Evolutionary conservation across 1,140 invertebrate genomes (phyloP).

Genomic region (Drosophila subobscura): DNA sequence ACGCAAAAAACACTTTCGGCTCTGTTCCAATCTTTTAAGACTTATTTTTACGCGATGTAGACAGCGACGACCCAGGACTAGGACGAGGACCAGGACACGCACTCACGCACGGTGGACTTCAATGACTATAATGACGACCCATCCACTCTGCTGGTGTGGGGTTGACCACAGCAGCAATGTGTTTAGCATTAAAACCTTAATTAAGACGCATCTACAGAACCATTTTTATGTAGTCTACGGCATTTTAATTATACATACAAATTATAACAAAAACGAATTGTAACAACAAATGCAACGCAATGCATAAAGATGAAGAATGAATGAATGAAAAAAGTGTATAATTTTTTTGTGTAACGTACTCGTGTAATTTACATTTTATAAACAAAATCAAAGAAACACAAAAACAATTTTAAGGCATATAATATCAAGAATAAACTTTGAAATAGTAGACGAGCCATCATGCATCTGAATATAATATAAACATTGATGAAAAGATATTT

Average conservation of each 20-base stretch:
- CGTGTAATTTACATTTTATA: slow-evolving; percentile 66
- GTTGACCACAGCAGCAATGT: slow-evolving; percentile 33
- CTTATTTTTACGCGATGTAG: slow-evolving; percentile 49
- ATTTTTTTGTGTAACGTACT: slow-evolving; percentile 53
- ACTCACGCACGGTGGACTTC: too few species aligned
- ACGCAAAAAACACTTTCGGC: slow-evolving; percentile 50
- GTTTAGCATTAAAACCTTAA: slow-evolving; percentile 70
- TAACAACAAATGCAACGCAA: background rate
- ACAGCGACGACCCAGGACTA: slow-evolving; percentile 23
- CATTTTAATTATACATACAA: slow-evolving; percentile 65
- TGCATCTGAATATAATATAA: slow-evolving; percentile 60
- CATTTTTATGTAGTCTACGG: slow-evolving; percentile 67
- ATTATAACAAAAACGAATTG: slow-evolving; percentile 12
- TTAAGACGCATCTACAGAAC: slow-evolving; percentile 65
- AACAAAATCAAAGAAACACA: slow-evolving; percentile 65
- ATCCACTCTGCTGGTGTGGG: too few species aligned
- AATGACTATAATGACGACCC: too few species aligned
- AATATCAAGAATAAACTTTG: slow-evolving; percentile 66
- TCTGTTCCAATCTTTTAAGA: slow-evolving; percentile 42
- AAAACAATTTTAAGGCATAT: slow-evolving; percentile 68
- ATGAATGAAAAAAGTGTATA: slow-evolving; percentile 36
- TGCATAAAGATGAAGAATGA: slow-evolving; percentile 8
- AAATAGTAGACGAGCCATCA: slow-evolving; percentile 70
- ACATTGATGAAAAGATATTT: background rate
- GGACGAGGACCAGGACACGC: background rate